Base-by-base conservation (phyloP, 2,888 invertebrate genomes). In the Synergus umbraculus region DNA sequence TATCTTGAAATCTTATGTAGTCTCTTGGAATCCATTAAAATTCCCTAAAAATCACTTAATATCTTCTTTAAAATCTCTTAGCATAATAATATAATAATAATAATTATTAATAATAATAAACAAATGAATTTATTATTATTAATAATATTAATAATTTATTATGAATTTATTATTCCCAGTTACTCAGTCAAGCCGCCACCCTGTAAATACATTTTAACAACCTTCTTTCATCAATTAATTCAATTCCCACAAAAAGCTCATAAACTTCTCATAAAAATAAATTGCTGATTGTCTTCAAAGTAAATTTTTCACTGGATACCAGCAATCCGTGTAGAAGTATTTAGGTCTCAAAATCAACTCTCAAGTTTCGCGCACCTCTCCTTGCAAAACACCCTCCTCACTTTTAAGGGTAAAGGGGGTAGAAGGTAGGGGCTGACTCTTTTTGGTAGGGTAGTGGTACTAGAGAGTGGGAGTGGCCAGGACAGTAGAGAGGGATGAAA, bases 371-470 rank as follows among this genome's bases (percentile, higher is more conserved):
- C 43, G 43, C 18, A 66, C 66, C n/a, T 73, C 54, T 13, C 5
- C 63, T 9, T 18, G 18, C 4, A 58, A 22, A 63, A 29, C 63
- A 63, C 4, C 37, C n/a, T 37, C 44, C 43, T 15, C 73, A 9
- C 58, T 12, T 22, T 18, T 9, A 65, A 41, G 15, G 64, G 66
- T 15, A 79, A 78, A 10, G 76, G 77, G 65, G 69, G 79, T 69
- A 73, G 79, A 83, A 82, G 81, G 83, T 76, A 79, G 82, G 69
- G 79, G 77, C 80, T 84, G 85, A 85, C 78, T 81, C 73, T 49
- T 73, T 73, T 37, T 15, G 15, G 43, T 63, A 18, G 63, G 18
- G 44, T 77, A 78, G 41, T 67, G 49, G 76, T 46, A 76, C 49
- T 43, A 22, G 79, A 78, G 73, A 64, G 79, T 79, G 80, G 37